A percentile compares a stretch with the other conserved stretches of the same genome.
Conservation (phyloP, 2,888 invertebrate species). For the Thysanoteuthis rhombus region DNA sequence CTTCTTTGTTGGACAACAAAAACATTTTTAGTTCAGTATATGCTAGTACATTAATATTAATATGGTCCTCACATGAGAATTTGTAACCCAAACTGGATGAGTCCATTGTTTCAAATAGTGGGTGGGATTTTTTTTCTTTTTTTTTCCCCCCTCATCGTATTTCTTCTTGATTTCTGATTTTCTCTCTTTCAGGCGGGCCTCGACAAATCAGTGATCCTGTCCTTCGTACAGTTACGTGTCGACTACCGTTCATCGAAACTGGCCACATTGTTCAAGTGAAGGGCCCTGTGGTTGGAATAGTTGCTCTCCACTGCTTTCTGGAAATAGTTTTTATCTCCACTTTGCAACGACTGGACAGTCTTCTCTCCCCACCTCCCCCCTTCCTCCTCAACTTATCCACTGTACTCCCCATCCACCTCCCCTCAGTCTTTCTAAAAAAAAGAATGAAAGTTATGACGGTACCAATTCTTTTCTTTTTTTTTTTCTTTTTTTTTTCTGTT, state of each 20-base stretch:
- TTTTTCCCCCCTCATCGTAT: not conserved
- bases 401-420: not conserved
- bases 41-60: too few species aligned
- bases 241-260: slow-evolving; percentile 90
- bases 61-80: too few species aligned
- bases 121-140: too few species aligned
- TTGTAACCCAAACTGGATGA: too few species aligned
- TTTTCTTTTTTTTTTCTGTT: too few species aligned
- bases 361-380: not conserved
- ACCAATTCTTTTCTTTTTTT: too few species aligned
- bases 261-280: slow-evolving; percentile 50
- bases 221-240: slow-evolving; percentile 91
- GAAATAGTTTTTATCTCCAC: not conserved
- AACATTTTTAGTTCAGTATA: too few species aligned
- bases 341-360: not conserved
- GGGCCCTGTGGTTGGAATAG: not conserved
- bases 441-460: too few species aligned
- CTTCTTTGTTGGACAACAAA: too few species aligned
- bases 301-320: not conserved
- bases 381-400: too few species aligned
- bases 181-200: slow-evolving; percentile 80
- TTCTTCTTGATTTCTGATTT: slow-evolving; percentile 32
- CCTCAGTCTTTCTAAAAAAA: not conserved
- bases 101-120: too few species aligned
- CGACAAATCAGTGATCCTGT: slow-evolving; percentile 87